A percentile compares a stretch with the other conserved stretches of the same genome.
phyloP scores from a whole-genome alignment of 2,113 vertebrate genomes.

The Pongo abelii region DNA sequence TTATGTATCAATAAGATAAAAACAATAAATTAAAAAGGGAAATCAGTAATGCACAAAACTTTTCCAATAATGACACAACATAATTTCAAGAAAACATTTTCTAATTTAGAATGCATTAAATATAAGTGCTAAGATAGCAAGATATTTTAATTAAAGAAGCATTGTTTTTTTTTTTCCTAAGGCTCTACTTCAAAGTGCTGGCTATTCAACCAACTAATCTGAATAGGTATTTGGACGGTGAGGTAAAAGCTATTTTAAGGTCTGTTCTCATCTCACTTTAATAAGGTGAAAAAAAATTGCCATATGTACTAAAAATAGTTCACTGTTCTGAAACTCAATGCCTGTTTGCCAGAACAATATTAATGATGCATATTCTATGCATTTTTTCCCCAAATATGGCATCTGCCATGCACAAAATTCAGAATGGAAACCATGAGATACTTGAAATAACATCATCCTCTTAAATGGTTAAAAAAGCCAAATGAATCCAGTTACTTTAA shows the following conservation, averaged over 20 bases:
- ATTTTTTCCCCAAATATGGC: conserved; percentile 88
- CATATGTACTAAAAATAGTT: conserved; percentile 82
- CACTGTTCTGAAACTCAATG: conserved; percentile 76
- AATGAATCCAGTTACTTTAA: conserved; percentile 21
- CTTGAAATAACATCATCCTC: conserved; percentile 49
- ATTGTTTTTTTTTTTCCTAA: conserved; percentile 30
- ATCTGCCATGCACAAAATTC: conserved; percentile 68
- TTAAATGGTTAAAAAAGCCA: conserved; percentile 43
- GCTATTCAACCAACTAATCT: conserved; percentile 50
- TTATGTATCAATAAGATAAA: background rate
- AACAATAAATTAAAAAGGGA: background rate
- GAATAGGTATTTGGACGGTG: conserved; percentile 68
- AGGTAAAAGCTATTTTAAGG: conserved; percentile 83
- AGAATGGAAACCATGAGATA: conserved; percentile 60
- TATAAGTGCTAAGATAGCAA: background rate
- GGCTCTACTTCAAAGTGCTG: conserved; percentile 62
- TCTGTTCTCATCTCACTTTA: conserved; percentile 82
- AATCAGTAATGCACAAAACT: conserved; percentile 41
- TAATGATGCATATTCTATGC: conserved; percentile 82
- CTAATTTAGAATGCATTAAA: background rate
- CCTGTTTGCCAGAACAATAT: conserved; percentile 79
- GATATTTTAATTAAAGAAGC: conserved; percentile 39
- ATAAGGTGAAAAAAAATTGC: conserved; percentile 79
- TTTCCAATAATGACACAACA: background rate
- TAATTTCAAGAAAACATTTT: conserved; percentile 31